These are phyloP conservation scores for Lobophora halterata DNA, from an alignment of 2,888 invertebrate genomes.

Conservation along the genomic window DNA sequence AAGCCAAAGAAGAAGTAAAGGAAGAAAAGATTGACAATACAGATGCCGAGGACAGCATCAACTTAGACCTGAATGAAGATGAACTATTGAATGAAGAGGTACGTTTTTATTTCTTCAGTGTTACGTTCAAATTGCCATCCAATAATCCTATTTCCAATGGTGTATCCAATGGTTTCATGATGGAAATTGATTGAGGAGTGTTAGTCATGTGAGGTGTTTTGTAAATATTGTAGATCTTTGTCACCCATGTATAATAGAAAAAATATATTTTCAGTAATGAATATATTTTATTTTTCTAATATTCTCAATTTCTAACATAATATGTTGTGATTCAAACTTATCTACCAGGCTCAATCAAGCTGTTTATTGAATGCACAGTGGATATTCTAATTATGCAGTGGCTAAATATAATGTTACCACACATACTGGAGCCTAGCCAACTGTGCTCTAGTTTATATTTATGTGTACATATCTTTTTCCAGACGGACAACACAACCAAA, in stretches of 20 bases:
- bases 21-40: constrained; percentile 77
- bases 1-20: constrained; percentile 55
- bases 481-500: constrained; percentile 81
- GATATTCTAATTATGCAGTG: constrained; percentile 23
- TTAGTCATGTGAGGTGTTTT: constrained; percentile 7
- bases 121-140: constrained; percentile 59
- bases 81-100: constrained; percentile 91
- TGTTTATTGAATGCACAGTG: constrained; percentile 14
- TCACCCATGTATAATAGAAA: constrained; percentile 12
- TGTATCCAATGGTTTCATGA: constrained; percentile 31
- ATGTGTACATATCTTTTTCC: constrained; percentile 48
- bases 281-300: constrained; percentile 48
- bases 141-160: constrained; percentile 39
- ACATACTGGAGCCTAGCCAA: constrained; percentile 45
- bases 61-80: constrained; percentile 90
- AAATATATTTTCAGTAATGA: constrained; percentile 32
- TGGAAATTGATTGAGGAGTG: constrained; percentile 62
- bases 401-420: constrained; percentile 33
- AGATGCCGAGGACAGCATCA: constrained; percentile 90
- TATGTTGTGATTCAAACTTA: constrained; percentile 1
- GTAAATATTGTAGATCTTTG: constrained; percentile 8
- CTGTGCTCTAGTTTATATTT: constrained; percentile 21
- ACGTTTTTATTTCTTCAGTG: constrained; percentile 75
- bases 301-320: constrained; percentile 42
- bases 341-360: constrained; percentile 7